phyloP scores from a whole-genome alignment of 2,888 invertebrate genomes.

The Lithophane semibrunnea region DNA sequence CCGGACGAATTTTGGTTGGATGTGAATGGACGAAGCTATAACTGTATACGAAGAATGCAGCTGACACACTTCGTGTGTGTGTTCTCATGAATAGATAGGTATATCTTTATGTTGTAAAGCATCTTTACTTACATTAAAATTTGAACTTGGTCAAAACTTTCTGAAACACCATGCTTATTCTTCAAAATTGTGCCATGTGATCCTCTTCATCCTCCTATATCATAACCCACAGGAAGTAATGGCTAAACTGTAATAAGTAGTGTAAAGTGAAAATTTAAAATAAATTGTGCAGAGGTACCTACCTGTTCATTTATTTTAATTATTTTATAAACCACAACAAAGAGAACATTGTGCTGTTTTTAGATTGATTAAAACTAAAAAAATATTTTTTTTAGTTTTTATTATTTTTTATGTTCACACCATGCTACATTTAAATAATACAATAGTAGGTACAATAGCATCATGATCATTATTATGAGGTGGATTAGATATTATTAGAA shows the following conservation, averaged over 20 bases:
- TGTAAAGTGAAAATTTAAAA: neutral
- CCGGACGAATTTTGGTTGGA: slow-evolving; percentile 58
- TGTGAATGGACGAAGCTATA: slow-evolving; percentile 71
- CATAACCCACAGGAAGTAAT: slow-evolving; percentile 19
- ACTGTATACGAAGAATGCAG: slow-evolving; percentile 76
- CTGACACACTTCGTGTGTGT: slow-evolving; percentile 73
- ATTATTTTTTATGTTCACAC: neutral
- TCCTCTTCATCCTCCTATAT: neutral
- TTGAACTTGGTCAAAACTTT: slow-evolving; percentile 8
- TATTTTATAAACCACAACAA: neutral
- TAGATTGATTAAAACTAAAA: no score
- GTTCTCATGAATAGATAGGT: slow-evolving; percentile 26
- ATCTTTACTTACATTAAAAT: slow-evolving; percentile 18
- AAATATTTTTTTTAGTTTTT: neutral
- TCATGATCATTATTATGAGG: neutral
- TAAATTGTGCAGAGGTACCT: neutral
- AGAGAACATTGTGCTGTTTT: neutral
- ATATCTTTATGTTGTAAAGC: slow-evolving; percentile 19
- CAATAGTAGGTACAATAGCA: neutral
- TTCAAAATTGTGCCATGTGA: slow-evolving; percentile 28
- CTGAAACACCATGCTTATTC: slow-evolving; percentile 32
- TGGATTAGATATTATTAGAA: neutral
- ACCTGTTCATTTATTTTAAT: neutral
- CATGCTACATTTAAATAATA: neutral
- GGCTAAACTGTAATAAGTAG: neutral